These are phyloP conservation scores for Bombus confusus DNA, from an alignment of 1,140 invertebrate genomes.

Conservation along the genomic window DNA sequence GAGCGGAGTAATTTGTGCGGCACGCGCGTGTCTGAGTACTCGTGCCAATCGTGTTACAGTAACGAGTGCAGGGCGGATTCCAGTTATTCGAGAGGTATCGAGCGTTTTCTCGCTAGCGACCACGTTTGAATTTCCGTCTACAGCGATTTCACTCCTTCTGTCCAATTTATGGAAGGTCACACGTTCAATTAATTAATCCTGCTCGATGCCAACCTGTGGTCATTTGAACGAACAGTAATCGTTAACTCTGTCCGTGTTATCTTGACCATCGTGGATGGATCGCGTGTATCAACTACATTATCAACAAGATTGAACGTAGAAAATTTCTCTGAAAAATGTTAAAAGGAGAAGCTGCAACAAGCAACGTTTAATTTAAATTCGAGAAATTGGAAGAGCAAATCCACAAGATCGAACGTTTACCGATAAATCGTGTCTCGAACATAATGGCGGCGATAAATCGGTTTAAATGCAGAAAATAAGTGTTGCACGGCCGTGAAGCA, in stretches of 20 bases:
- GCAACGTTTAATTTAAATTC: neutral
- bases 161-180: neutral
- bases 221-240: too few species aligned
- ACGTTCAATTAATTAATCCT: neutral
- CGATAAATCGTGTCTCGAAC: neutral
- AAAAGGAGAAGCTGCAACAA: neutral
- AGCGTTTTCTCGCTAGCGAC: conserved; percentile 17
- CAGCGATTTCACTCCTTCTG: neutral
- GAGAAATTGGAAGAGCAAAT: neutral
- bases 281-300: too few species aligned
- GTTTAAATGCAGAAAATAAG: conserved; percentile 15
- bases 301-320: neutral
- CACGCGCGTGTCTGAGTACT: conserved; percentile 57
- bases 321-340: neutral
- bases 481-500: neutral
- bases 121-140: conserved; percentile 16
- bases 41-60: conserved; percentile 47
- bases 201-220: neutral
- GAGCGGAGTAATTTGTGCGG: conserved; percentile 60
- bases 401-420: neutral
- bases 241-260: conserved; percentile 33
- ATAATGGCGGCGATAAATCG: conserved; percentile 44
- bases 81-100: conserved; percentile 47
- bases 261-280: neutral
- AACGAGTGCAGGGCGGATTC: conserved; percentile 57